Percentiles rank a stretch among this genome's conserved stretches.
Conservation (phyloP, 2,888 invertebrate genomes). For the Temnothorax ravouxi region DNA sequence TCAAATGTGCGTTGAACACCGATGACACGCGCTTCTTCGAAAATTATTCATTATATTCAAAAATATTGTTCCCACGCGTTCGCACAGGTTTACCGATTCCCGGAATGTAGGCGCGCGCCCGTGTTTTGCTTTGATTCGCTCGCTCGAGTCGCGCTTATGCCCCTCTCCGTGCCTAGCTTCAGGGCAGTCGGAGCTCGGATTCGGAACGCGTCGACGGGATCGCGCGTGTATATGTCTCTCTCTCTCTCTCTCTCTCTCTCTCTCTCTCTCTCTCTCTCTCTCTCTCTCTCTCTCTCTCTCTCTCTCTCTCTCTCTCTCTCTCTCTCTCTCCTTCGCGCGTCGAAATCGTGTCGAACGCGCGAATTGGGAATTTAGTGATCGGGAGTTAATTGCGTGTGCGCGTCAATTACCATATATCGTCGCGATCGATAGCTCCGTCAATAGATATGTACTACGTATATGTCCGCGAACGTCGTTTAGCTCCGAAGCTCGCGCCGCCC, state of each 20-base stretch:
- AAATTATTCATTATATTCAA: neutral
- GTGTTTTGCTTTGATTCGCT: conserved; percentile 13
- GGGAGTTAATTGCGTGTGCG: neutral
- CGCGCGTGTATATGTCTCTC: neutral
- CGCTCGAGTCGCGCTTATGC: neutral
- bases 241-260: no score
- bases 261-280: no score
- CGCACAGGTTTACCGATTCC: neutral
- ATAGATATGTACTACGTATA: neutral
- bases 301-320: neutral
- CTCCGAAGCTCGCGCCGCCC: neutral
- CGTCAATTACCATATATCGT: conserved; percentile 12
- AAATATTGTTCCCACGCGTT: neutral
- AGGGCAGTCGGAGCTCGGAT: neutral
- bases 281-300: neutral
- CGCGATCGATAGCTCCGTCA: conserved; percentile 14
- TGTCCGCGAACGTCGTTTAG: neutral
- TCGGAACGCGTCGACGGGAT: no score
- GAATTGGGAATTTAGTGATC: conserved; percentile 15
- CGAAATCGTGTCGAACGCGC: neutral
- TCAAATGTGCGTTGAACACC: neutral
- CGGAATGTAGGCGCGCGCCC: neutral
- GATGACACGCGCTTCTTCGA: neutral
- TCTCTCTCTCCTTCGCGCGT: neutral
- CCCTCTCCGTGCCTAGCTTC: neutral